phyloP scores from a whole-genome alignment of 2,797 vertebrate genomes.

The Tapirus indicus region DNA sequence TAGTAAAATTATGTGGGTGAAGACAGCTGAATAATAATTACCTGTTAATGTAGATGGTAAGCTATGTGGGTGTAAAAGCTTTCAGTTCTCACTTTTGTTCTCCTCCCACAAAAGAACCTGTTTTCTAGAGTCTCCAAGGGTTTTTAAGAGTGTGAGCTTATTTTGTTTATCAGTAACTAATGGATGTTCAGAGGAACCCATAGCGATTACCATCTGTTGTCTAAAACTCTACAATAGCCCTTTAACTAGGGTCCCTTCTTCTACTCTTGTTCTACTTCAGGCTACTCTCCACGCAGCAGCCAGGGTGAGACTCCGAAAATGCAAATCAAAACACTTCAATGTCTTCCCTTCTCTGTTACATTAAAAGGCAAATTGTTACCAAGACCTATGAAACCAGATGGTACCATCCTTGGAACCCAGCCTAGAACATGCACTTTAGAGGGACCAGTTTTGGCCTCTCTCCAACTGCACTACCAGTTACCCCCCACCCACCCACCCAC shows the following conservation, averaged over 20 bases:
- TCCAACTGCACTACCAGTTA: background rate
- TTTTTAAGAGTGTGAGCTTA: background rate
- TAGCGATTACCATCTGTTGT: background rate
- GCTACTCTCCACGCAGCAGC: background rate
- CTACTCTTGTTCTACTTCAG: background rate
- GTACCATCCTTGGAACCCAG: background rate
- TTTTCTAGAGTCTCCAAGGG: background rate
- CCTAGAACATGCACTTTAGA: background rate
- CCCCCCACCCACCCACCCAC: no score
- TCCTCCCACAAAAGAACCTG: background rate
- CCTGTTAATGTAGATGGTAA: background rate
- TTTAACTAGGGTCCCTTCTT: background rate
- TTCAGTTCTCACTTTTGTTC: background rate
- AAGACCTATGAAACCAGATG: background rate
- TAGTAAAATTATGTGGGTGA: background rate
- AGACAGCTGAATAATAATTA: background rate
- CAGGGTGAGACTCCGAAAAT: background rate
- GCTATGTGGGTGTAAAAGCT: background rate
- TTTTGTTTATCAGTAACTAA: background rate
- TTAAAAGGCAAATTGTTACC: background rate
- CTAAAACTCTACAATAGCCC: background rate
- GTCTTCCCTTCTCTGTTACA: conserved; percentile 1
- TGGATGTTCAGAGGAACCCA: background rate
- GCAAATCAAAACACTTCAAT: background rate
- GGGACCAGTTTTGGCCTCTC: background rate